These are phyloP conservation scores for Oreonectes daqikongensis DNA, from an alignment of 2,797 vertebrate species.

Conservation along the genomic window DNA sequence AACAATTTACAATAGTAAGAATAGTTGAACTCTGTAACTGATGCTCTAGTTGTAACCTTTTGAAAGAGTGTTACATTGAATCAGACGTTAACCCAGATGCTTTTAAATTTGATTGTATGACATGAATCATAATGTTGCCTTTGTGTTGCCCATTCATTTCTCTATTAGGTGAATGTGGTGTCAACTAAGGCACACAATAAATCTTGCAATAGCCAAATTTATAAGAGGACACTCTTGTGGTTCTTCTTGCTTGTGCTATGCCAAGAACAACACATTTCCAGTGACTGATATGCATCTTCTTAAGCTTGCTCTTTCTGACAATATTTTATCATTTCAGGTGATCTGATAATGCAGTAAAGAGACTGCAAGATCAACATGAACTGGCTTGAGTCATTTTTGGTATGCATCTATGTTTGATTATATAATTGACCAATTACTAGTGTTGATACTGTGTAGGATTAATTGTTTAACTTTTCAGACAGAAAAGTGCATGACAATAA, in stretches of 20 bases:
- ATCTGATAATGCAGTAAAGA: neutral
- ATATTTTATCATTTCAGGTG: conserved; percentile 15
- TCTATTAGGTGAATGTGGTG: conserved; percentile 46
- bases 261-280: conserved; percentile 17
- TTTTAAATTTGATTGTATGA: neutral
- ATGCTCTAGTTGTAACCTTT: too few species aligned
- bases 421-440: neutral
- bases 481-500: neutral
- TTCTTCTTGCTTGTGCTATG: conserved; percentile 18
- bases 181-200: conserved; percentile 55
- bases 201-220: conserved; percentile 10
- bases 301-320: neutral
- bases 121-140: conserved; percentile 32
- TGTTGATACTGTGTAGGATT: neutral
- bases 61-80: neutral
- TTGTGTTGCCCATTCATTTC: conserved; percentile 57
- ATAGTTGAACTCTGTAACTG: too few species aligned
- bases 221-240: neutral
- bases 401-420: neutral
- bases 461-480: neutral
- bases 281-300: neutral
- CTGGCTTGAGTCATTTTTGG: neutral
- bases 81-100: neutral
- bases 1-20: too few species aligned
- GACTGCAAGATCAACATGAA: neutral